Conservation (phyloP, 2,888 invertebrate species). For the Caenorhabditis sinica region DNA sequence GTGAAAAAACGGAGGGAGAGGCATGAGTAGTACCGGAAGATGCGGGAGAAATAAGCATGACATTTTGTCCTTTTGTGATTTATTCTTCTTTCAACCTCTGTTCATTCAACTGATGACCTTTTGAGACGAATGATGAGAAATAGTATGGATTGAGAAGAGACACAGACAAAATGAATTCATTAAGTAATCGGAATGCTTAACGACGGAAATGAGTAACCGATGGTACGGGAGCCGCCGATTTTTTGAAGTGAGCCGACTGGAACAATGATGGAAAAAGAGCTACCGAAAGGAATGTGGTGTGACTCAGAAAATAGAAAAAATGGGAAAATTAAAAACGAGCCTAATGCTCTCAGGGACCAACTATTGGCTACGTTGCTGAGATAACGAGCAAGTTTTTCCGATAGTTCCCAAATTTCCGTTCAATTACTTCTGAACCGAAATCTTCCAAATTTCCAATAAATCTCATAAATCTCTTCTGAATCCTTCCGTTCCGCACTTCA, state of each 20-base stretch:
- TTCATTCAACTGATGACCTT: conserved; percentile 60
- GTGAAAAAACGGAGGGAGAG: conserved; percentile 10
- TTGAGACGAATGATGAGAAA: conserved; percentile 45
- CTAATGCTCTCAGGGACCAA: background rate
- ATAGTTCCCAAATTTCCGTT: background rate
- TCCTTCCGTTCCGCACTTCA: conserved; percentile 46
- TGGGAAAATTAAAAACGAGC: background rate
- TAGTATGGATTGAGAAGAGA: conserved; percentile 9
- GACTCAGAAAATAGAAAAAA: conserved; percentile 3
- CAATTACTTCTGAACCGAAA: background rate
- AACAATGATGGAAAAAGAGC: background rate
- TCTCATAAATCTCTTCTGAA: conserved; percentile 20
- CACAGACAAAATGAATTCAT: conserved; percentile 42
- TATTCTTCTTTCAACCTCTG: conserved; percentile 24
- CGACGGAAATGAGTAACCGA: conserved; percentile 60
- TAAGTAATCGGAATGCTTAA: conserved; percentile 41
- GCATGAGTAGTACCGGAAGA: conserved; percentile 56
- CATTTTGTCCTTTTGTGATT: conserved; percentile 37
- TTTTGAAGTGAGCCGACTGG: conserved; percentile 53
- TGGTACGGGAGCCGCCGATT: conserved; percentile 27
- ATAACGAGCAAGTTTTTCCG: background rate
- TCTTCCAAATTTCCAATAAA: conserved; percentile 16
- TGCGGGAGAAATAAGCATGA: conserved; percentile 52
- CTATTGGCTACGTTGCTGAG: background rate
- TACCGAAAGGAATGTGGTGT: conserved; percentile 4